Conservation (phyloP, 2,888 invertebrate species). For the Ariolimax columbianus region DNA sequence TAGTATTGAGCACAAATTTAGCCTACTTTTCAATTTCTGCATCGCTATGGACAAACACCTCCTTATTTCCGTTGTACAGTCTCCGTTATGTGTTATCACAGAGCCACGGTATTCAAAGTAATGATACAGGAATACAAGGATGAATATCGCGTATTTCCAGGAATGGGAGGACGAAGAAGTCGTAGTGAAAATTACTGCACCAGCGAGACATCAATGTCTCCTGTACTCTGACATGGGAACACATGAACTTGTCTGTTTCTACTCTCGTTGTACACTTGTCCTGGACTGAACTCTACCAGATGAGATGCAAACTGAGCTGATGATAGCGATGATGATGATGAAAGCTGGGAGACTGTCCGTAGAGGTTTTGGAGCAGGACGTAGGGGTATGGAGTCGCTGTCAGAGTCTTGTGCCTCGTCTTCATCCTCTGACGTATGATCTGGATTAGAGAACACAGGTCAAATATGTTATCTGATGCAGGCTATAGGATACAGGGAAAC, state of each 20-base stretch:
- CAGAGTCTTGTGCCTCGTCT: constrained; percentile 89
- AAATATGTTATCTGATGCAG: too few species aligned
- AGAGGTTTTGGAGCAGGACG: neutral
- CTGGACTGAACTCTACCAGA: constrained; percentile 84
- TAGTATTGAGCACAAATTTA: too few species aligned
- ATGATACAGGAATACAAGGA: too few species aligned
- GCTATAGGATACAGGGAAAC: too few species aligned
- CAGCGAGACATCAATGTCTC: constrained; percentile 53
- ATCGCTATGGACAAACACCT: too few species aligned
- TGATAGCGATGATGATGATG: neutral
- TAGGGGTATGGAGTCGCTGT: constrained; percentile 48
- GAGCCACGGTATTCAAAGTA: too few species aligned
- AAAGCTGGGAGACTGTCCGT: constrained; percentile 15
- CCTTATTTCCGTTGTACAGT: too few species aligned
- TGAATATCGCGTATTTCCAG: too few species aligned
- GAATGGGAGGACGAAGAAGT: too few species aligned
- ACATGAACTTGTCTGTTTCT: constrained; percentile 95
- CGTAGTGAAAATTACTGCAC: constrained; percentile 16
- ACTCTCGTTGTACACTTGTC: constrained; percentile 93
- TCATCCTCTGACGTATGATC: constrained; percentile 11
- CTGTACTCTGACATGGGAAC: constrained; percentile 80
- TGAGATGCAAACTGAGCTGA: constrained; percentile 47
- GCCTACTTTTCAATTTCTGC: too few species aligned
- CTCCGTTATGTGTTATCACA: too few species aligned
- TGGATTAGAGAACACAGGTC: too few species aligned